phyloP scores from a whole-genome alignment of 2,113 vertebrate genomes.

The Apus apus region DNA sequence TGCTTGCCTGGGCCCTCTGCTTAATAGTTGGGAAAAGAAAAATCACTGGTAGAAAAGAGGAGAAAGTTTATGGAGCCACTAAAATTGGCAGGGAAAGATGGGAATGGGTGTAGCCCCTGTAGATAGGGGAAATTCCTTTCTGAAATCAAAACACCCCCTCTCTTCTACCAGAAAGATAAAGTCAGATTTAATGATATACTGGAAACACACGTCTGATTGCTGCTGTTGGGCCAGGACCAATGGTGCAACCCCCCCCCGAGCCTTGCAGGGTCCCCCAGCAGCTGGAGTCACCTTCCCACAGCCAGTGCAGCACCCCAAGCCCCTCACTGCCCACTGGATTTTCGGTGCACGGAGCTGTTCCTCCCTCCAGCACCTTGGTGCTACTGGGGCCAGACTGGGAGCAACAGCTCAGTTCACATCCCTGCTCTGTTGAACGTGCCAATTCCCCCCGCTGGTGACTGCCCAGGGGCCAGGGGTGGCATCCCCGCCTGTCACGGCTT shows the following conservation, averaged over 20 bases:
- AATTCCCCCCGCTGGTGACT: rapidly evolving
- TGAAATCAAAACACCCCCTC: background rate
- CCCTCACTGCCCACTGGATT: background rate
- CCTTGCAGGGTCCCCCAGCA: background rate
- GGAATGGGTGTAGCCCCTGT: background rate
- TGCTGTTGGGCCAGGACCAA: background rate
- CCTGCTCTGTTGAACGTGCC: background rate
- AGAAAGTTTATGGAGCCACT: background rate
- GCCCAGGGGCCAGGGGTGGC: background rate
- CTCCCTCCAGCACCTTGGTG: background rate
- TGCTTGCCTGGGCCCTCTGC: background rate
- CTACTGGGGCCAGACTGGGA: background rate
- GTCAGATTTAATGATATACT: background rate
- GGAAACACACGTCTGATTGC: background rate
- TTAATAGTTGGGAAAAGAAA: background rate
- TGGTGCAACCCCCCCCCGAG: rapidly evolving
- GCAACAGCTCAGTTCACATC: background rate
- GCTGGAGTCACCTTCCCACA: background rate
- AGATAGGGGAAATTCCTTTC: background rate
- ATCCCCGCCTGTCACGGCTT: background rate
- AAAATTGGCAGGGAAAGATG: background rate
- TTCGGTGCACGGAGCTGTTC: background rate
- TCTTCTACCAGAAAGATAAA: background rate
- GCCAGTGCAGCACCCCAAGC: background rate
- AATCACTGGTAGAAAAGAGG: background rate